phyloP scores from a whole-genome alignment of 2,113 vertebrate species.

The Corythornis madagascariensis region DNA sequence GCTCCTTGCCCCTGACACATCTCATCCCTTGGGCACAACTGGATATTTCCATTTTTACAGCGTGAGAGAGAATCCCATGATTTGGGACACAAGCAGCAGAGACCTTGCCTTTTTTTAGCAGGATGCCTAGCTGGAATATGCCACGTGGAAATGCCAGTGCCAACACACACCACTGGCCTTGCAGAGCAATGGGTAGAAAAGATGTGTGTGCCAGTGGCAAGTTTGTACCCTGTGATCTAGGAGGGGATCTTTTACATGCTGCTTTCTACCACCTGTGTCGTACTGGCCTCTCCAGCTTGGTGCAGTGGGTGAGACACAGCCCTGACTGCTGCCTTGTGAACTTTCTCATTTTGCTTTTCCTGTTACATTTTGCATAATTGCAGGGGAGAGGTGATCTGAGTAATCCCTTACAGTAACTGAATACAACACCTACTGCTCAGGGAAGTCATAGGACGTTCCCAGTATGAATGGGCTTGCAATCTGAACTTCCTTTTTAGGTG shows the following conservation, averaged over 20 bases:
- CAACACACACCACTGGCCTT: not conserved
- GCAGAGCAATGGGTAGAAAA: not conserved
- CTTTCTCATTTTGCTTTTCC: not conserved
- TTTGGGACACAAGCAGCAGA: not conserved
- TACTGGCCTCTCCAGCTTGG: not conserved
- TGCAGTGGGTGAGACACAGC: not conserved
- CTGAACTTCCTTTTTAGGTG: not conserved
- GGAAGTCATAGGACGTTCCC: not conserved
- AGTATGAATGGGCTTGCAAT: not conserved
- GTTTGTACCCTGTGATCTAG: fast-evolving
- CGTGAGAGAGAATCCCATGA: not conserved
- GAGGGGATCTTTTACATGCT: not conserved
- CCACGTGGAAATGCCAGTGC: not conserved
- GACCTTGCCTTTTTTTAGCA: not conserved
- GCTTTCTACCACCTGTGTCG: not conserved
- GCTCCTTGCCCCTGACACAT: not conserved
- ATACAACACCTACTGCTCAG: not conserved
- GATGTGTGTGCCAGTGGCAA: not conserved
- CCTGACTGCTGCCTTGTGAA: not conserved
- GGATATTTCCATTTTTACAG: not conserved
- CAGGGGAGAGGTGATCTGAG: not conserved
- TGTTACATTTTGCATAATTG: not conserved
- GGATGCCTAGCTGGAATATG: not conserved
- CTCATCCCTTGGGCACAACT: not conserved
- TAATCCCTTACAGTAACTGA: not conserved